Percentiles rank a stretch among this genome's conserved stretches.
Evolutionary conservation across 2,113 vertebrate species (phyloP).

Genomic region (Mola mola): DNA sequence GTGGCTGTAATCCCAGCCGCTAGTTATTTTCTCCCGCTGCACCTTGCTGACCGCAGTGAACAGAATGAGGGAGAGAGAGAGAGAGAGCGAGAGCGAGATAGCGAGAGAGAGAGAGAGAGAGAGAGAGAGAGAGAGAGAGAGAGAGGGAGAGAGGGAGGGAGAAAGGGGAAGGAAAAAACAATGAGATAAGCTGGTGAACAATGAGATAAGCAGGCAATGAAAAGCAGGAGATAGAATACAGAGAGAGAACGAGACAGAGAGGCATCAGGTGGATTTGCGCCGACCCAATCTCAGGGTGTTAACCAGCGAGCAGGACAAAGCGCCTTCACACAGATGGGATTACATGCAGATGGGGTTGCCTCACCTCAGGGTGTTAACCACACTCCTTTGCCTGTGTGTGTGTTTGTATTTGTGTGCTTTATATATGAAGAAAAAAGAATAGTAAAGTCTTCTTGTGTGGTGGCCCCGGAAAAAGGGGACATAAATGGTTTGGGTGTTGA

Average conservation of each 20-base stretch:
- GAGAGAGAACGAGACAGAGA: conserved; percentile 30
- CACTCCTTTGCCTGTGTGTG: conserved; percentile 18
- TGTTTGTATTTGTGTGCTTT: conserved; percentile 17
- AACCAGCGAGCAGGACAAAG: conserved; percentile 72
- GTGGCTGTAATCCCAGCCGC: conserved; percentile 48
- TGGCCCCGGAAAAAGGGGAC: not conserved
- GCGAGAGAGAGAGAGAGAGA: not conserved
- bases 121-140: not conserved
- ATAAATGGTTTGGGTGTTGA: conserved; percentile 27
- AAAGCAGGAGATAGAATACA: conserved; percentile 43
- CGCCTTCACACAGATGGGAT: conserved; percentile 74
- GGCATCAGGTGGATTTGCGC: conserved; percentile 79
- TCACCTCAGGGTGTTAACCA: conserved; percentile 68
- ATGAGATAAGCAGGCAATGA: conserved; percentile 53
- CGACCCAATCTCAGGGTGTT: conserved; percentile 78
- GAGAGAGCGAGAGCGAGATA: conserved; percentile 18
- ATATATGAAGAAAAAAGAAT: conserved; percentile 2
- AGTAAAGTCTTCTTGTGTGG: conserved; percentile 13
- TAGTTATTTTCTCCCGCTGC: conserved; percentile 61
- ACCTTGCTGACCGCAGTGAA: conserved; percentile 28
- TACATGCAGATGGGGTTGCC: conserved; percentile 78
- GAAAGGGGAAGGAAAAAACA: conserved; percentile 2
- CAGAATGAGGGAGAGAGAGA: conserved; percentile 20
- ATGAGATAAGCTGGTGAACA: conserved; percentile 25
- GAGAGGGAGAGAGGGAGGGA: not conserved